Conservation (phyloP, 1,140 invertebrate species). For the Lepidurus arcticus region DNA sequence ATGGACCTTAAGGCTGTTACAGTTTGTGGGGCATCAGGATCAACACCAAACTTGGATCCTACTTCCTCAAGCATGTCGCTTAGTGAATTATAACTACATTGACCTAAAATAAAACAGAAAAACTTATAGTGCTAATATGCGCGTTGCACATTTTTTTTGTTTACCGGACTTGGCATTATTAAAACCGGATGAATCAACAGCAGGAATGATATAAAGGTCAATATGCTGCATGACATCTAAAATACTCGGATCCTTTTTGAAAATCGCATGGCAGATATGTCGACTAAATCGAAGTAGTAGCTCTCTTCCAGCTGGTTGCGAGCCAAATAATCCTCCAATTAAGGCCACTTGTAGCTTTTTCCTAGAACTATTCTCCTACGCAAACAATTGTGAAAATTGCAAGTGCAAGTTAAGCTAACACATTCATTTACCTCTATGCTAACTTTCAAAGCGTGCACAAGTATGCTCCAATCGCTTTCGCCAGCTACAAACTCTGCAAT, state of each 20-base stretch:
- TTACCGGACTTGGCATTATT: not conserved
- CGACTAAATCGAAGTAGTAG: conserved; percentile 71
- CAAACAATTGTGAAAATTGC: not conserved
- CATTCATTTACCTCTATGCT: conserved; percentile 51
- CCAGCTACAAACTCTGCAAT: conserved; percentile 57
- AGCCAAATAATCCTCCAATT: not conserved
- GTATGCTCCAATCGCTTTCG: conserved; percentile 54
- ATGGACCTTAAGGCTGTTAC: conserved; percentile 35
- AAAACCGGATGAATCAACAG: not conserved
- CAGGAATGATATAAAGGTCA: conserved; percentile 66
- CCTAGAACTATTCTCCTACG: not conserved
- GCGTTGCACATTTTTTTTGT: not conserved
- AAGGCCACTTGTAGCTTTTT: not conserved
- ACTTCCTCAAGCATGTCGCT: conserved; percentile 28
- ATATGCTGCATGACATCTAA: conserved; percentile 59
- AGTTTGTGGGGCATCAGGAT: conserved; percentile 33
- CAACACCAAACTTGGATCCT: conserved; percentile 36
- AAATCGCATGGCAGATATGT: conserved; percentile 67
- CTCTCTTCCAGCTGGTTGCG: conserved; percentile 68
- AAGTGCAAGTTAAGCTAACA: conserved; percentile 45
- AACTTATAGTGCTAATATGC: not conserved
- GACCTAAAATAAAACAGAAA: conserved; percentile 3
- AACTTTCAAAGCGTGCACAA: conserved; percentile 58
- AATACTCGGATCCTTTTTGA: conserved; percentile 57
- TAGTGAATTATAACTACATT: not conserved